Evolutionary conservation across 2,888 invertebrate genomes (phyloP).

Genomic region (Ypsolopha scabrella): DNA sequence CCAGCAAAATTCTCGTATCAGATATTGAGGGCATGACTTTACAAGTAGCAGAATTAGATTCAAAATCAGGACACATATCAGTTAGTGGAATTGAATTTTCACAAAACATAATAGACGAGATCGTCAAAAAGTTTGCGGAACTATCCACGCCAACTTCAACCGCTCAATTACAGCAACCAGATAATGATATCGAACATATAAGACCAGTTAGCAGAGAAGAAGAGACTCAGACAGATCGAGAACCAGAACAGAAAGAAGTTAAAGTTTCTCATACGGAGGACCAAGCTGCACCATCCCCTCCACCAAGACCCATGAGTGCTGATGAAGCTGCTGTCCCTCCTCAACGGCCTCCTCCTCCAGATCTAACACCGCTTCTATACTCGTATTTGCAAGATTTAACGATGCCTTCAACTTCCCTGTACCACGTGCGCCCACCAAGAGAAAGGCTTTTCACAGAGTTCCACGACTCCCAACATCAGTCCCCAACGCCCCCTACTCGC

Average conservation of each 20-base stretch:
- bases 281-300: slow-evolving; percentile 15
- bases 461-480: slow-evolving; percentile 39
- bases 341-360: slow-evolving; percentile 60
- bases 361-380: slow-evolving; percentile 56
- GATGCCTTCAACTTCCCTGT: slow-evolving; percentile 57
- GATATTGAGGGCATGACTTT: slow-evolving; percentile 83
- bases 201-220: slow-evolving; percentile 46
- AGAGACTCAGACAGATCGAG: slow-evolving; percentile 50
- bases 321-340: slow-evolving; percentile 40
- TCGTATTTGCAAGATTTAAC: slow-evolving; percentile 68
- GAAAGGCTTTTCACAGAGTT: slow-evolving; percentile 43
- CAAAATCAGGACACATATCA: slow-evolving; percentile 76
- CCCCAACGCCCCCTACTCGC: slow-evolving; percentile 55
- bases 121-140: slow-evolving; percentile 69
- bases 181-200: slow-evolving; percentile 21
- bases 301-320: slow-evolving; percentile 19
- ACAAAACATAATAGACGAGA: slow-evolving; percentile 76
- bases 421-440: slow-evolving; percentile 45
- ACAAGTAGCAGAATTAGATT: slow-evolving; percentile 78
- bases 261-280: slow-evolving; percentile 12
- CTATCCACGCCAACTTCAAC: slow-evolving; percentile 34
- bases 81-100: slow-evolving; percentile 78
- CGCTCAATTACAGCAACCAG: slow-evolving; percentile 11
- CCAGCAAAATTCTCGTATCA: slow-evolving; percentile 83
- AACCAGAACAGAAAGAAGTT: slow-evolving; percentile 14